A percentile compares a stretch with the other conserved stretches of the same genome.
These are phyloP conservation scores for Gnatocerus cornutus DNA, from an alignment of 2,888 invertebrate species.

Conservation along the genomic window DNA sequence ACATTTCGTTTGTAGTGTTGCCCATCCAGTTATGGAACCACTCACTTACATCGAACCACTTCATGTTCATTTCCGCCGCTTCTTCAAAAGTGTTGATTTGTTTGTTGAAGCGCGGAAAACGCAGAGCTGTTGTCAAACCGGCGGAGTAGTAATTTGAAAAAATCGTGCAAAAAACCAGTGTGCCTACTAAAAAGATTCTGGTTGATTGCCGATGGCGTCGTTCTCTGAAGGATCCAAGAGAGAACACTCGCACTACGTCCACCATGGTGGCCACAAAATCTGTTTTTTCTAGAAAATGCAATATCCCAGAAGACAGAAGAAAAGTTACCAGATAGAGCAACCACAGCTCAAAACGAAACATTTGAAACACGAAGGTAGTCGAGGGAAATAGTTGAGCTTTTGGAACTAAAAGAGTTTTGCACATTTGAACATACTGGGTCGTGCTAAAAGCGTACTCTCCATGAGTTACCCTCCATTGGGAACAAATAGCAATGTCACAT, in stretches of 20 bases:
- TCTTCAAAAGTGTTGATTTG: conserved; percentile 53
- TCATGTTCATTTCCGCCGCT: conserved; percentile 51
- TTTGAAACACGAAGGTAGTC: conserved; percentile 56
- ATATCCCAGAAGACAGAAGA: not conserved
- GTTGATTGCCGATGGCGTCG: no score
- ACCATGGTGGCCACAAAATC: no score
- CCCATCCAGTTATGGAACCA: conserved; percentile 49
- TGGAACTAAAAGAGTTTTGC: conserved; percentile 61
- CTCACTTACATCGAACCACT: conserved; percentile 51
- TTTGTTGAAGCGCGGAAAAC: conserved; percentile 53
- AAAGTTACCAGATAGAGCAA: not conserved
- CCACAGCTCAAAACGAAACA: conserved; percentile 13
- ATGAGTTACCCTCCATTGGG: conserved; percentile 51
- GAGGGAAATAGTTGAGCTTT: conserved; percentile 52
- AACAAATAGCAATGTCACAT: conserved; percentile 58
- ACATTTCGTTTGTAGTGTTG: conserved; percentile 32
- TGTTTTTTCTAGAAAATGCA: no score
- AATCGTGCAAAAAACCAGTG: conserved; percentile 49
- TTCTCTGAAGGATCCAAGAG: conserved; percentile 3
- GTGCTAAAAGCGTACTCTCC: not conserved
- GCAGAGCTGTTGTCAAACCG: conserved; percentile 53
- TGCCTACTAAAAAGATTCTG: conserved; percentile 44
- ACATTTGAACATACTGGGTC: conserved; percentile 46
- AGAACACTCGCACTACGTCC: not conserved
- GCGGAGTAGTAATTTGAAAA: conserved; percentile 54